Evolutionary conservation across 2,113 vertebrate species (phyloP), one percentile per base, ranked within the genome.

Genomic region (Pelmatolapia mariae): DNA sequence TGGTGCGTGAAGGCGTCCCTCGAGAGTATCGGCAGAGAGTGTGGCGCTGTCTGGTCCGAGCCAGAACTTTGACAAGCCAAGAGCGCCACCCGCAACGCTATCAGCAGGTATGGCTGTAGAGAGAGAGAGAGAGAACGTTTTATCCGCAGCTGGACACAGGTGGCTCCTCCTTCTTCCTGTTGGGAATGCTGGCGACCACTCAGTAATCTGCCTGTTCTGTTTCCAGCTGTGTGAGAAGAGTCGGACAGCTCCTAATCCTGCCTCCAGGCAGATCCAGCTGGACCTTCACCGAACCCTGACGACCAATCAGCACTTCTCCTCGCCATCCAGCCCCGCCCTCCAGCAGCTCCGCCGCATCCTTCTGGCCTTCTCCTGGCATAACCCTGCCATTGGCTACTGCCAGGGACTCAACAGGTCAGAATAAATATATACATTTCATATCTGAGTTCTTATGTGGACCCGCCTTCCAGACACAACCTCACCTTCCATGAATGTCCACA

Each of bases 341-440:
- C 96, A 97, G 90, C 97, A 96, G 95, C 98, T 99, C 9, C 96
- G 96, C 3, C 97, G 97, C 24, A 92, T 99, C 87, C 93, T 99
- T 18, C 52, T 99, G 91, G 98, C 99, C 7, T 99, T 98, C 92
- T 98, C 98, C 85, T 98, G 98, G 97, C 98, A 98, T 81, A 99
- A 98, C 91, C 98, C 97, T 19, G 87, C 95, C 24, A 97, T 99
- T 13, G 98, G 99, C 76, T 99, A 99, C 93, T 99, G 98, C 91
- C 98, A 99, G 87, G 99, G 98, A 29, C 95, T 99, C 78, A 99
- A 99, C 96, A 98, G 98, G 98, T 98, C 10, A 78, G 71, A 31
- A 31, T 47, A 78, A 43, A 45, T 26, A 7, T 26, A 4, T 8
- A 5, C 3, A 19, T 29, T 31, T 31, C 8, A 78, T 31, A 50